Conservation (phyloP, 2,888 invertebrate species). For the Caenorhabditis sp. region DNA sequence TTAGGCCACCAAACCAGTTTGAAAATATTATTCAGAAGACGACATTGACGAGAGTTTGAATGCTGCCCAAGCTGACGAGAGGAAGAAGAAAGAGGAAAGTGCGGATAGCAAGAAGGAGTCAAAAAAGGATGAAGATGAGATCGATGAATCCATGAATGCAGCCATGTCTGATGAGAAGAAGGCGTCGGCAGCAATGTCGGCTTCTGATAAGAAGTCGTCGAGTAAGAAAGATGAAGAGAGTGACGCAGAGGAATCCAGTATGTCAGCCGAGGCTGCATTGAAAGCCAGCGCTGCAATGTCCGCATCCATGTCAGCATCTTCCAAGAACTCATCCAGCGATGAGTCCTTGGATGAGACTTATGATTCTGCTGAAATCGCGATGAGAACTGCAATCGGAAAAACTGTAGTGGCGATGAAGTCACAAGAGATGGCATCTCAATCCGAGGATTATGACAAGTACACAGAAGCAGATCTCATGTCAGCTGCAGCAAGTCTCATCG, state of each 20-base stretch:
- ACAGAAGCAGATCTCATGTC: constrained; percentile 39
- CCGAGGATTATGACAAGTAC: constrained; percentile 49
- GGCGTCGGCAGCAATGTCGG: not conserved
- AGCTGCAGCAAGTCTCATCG: constrained; percentile 48
- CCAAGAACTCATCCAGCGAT: constrained; percentile 2
- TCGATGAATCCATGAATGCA: constrained; percentile 29
- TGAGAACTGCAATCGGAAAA: constrained; percentile 40
- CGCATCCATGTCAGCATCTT: constrained; percentile 18
- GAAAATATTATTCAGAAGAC: constrained; percentile 21
- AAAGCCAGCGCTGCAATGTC: constrained; percentile 12
- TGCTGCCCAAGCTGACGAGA: constrained; percentile 39
- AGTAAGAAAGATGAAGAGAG: constrained; percentile 19
- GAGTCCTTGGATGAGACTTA: constrained; percentile 24
- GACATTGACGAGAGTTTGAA: constrained; percentile 53
- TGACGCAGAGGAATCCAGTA: constrained; percentile 11
- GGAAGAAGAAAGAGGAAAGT: not conserved
- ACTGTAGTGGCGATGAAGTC: constrained; percentile 36
- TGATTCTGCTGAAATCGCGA: constrained; percentile 39
- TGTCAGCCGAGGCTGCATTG: constrained; percentile 13
- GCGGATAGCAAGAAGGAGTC: constrained; percentile 12
- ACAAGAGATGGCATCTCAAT: constrained; percentile 47
- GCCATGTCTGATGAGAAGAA: constrained; percentile 28
- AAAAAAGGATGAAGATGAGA: constrained; percentile 32
- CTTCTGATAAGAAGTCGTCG: constrained; percentile 13
- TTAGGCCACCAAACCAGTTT: too few relatives aligned